Percentiles rank a stretch among this genome's conserved stretches.
phyloP scores from a whole-genome alignment of 2,113 vertebrate genomes.

The Anhinga rufa region DNA sequence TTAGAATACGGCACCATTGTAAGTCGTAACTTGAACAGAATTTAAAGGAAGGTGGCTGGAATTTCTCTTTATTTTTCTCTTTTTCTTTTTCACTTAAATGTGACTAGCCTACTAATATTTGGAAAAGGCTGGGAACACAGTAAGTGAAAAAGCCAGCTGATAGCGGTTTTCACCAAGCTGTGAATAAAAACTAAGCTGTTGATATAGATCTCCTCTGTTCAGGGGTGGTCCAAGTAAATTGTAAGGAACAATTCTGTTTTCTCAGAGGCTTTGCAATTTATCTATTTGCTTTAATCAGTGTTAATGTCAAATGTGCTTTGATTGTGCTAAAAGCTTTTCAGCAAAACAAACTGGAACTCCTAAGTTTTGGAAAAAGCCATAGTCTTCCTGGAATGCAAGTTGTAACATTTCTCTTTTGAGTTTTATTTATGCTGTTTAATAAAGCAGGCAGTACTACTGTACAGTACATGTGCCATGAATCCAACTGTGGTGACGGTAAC shows the following conservation, averaged over 20 bases:
- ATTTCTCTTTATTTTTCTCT: not conserved
- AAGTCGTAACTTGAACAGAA: not conserved
- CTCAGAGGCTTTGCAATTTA: not conserved
- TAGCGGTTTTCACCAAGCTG: not conserved
- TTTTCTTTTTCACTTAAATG: not conserved
- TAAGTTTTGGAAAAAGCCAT: not conserved
- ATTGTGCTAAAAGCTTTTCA: constrained; percentile 24
- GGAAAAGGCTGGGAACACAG: not conserved
- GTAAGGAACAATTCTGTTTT: not conserved
- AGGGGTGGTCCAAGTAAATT: not conserved
- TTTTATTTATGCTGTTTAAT: constrained; percentile 49
- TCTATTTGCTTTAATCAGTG: constrained; percentile 18
- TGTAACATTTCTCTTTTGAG: not conserved
- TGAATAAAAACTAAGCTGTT: constrained; percentile 3
- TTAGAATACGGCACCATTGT: not conserved
- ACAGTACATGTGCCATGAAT: not conserved
- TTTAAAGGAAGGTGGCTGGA: not conserved
- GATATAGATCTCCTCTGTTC: constrained; percentile 38
- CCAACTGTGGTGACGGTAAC: not conserved
- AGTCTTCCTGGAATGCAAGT: not conserved
- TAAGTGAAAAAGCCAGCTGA: not conserved
- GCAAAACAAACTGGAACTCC: not conserved
- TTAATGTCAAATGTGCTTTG: constrained; percentile 23
- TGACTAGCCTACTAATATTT: not conserved
- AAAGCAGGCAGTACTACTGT: not conserved